Evolutionary conservation across 2,113 vertebrate species (phyloP).

Genomic region (Vidua chalybeata): DNA sequence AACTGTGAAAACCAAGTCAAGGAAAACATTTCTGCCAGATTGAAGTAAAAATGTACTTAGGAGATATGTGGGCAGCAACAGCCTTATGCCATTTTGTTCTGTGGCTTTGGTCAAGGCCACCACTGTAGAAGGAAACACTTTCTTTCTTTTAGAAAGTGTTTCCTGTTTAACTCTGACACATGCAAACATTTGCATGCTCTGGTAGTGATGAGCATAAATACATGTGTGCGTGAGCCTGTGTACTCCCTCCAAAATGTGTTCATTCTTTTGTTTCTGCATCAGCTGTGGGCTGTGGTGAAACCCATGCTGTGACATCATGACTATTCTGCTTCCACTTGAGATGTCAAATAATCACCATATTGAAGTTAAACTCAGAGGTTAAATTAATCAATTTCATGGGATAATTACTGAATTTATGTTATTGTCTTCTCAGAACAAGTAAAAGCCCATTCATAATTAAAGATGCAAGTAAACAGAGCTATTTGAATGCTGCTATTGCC

Average conservation of each 20-base stretch:
- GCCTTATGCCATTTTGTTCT: not conserved
- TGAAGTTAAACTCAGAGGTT: not conserved
- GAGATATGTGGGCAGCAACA: not conserved
- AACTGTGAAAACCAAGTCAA: not conserved
- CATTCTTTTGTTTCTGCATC: not conserved
- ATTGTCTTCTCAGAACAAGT: not conserved
- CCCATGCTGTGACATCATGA: not conserved
- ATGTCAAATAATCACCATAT: not conserved
- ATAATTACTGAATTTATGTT: not conserved
- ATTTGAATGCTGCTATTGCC: not conserved
- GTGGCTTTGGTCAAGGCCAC: not conserved
- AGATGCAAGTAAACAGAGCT: not conserved
- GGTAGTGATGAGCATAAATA: not conserved
- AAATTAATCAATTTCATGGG: not conserved
- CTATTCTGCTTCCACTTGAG: not conserved
- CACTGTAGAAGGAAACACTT: not conserved
- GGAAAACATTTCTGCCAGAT: not conserved
- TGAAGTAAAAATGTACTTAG: not conserved
- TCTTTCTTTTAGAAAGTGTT: not conserved
- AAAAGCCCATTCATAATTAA: not conserved
- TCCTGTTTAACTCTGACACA: not conserved
- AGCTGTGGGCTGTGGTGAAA: not conserved
- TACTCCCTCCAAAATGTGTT: not conserved
- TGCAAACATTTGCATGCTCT: not conserved
- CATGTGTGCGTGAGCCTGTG: accelerated